Evolutionary conservation across 2,113 vertebrate species (phyloP).

Genomic region (Synchiropus splendidus): DNA sequence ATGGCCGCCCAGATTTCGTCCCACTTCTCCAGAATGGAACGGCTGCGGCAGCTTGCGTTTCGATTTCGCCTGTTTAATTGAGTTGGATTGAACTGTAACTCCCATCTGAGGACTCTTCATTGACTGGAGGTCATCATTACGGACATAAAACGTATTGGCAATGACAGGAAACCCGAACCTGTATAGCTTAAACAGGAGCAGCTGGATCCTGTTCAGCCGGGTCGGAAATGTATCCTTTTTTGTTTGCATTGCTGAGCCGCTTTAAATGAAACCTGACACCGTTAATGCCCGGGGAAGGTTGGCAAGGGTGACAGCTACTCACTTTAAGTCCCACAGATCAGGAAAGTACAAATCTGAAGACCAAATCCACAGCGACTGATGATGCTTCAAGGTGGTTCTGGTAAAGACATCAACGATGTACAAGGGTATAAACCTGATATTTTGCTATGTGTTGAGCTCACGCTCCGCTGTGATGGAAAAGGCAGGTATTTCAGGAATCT

Average conservation of each 20-base stretch:
- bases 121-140: slow-evolving; percentile 47
- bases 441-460: slow-evolving; percentile 40
- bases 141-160: slow-evolving; percentile 14
- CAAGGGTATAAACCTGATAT: slow-evolving; percentile 50
- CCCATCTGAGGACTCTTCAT: slow-evolving; percentile 28
- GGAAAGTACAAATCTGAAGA: slow-evolving; percentile 12
- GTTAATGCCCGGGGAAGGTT: slow-evolving; percentile 18
- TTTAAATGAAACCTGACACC: slow-evolving; percentile 30
- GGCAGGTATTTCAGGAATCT: slow-evolving; percentile 63
- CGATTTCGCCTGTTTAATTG: slow-evolving; percentile 47
- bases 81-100: slow-evolving; percentile 29
- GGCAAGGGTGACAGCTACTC: slow-evolving; percentile 18
- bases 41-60: slow-evolving; percentile 51
- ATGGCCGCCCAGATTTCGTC: slow-evolving; percentile 34
- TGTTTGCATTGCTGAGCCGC: slow-evolving; percentile 9
- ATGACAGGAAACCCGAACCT: slow-evolving; percentile 27
- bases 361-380: slow-evolving; percentile 11
- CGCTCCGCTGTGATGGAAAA: slow-evolving; percentile 56
- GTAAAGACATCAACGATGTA: slow-evolving; percentile 39
- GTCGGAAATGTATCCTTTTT: slow-evolving; percentile 19
- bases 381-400: slow-evolving; percentile 38
- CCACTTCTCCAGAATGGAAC: slow-evolving; percentile 36
- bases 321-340: slow-evolving; percentile 13
- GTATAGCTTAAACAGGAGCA: slow-evolving; percentile 38
- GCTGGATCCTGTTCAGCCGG: slow-evolving; percentile 25